Conservation (phyloP, 2,113 vertebrate genomes). For the Hoplias malabaricus region DNA sequence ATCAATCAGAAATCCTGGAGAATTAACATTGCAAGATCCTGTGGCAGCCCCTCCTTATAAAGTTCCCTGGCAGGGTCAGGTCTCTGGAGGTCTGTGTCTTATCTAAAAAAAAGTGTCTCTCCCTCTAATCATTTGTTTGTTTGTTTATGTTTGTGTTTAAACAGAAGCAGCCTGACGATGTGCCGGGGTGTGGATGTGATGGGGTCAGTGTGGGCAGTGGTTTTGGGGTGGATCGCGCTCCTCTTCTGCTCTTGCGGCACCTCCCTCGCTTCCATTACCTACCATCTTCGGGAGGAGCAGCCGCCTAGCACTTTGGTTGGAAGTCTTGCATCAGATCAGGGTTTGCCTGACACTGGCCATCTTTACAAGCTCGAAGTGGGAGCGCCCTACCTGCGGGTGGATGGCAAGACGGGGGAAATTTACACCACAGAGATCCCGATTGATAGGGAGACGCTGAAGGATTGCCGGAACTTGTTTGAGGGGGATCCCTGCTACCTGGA, state of each 20-base stretch:
- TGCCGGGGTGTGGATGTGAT: slow-evolving; percentile 56
- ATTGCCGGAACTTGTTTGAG: slow-evolving; percentile 86
- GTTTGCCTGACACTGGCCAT: slow-evolving; percentile 88
- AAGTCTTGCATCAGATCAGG: slow-evolving; percentile 88
- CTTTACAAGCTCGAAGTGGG: slow-evolving; percentile 97
- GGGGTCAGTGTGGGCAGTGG: slow-evolving; percentile 47
- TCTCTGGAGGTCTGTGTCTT: background rate
- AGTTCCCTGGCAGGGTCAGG: slow-evolving; percentile 13
- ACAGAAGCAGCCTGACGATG: slow-evolving; percentile 48
- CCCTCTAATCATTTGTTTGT: slow-evolving; percentile 33
- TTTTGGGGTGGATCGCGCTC: slow-evolving; percentile 42
- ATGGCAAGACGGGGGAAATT: slow-evolving; percentile 93
- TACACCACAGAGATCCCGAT: slow-evolving; percentile 94
- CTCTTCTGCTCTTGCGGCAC: slow-evolving; percentile 54
- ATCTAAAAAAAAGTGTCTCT: background rate
- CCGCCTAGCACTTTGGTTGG: slow-evolving; percentile 92
- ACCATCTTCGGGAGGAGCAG: slow-evolving; percentile 88
- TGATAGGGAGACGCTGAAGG: slow-evolving; percentile 86
- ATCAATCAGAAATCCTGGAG: slow-evolving; percentile 47
- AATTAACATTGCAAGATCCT: slow-evolving; percentile 8
- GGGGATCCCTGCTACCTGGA: slow-evolving; percentile 89
- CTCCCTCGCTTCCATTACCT: slow-evolving; percentile 69
- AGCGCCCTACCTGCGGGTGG: slow-evolving; percentile 88
- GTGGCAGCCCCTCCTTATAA: slow-evolving; percentile 26
- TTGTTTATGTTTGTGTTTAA: slow-evolving; percentile 34